Base-by-base conservation (phyloP, 2,888 invertebrate genomes). In the Lymantria dispar region DNA sequence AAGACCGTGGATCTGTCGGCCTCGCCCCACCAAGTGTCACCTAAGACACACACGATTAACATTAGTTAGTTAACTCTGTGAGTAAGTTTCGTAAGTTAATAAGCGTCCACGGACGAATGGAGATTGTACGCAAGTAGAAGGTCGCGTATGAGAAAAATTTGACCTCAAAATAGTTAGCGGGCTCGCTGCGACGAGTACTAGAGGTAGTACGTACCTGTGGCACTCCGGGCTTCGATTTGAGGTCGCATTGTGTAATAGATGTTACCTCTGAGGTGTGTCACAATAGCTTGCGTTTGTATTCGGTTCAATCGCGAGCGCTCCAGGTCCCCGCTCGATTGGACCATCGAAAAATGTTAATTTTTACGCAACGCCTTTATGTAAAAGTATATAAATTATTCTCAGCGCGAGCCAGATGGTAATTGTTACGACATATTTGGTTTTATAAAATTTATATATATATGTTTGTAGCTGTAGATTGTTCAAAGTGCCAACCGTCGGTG, bases 91-190 rank as follows among this genome's bases (percentile, higher is more conserved):
- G 74, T 74, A 74, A 76, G 69, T 63, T 65, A n/a, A 58, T 64
- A 57, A 36, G 54, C 66, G 66, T 71, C 75, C 70, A 72, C 62
- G 75, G 71, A 73, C 65, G 62, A 48, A 42, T 62, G 63, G 73
- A 71, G 70, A 69, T 69, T 65, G 70, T 64, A 55, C 52, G 53
- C 57, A 33, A 55, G 54, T 70, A 60, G 74, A 78, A 83, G 84
- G 84, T 74, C 72, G 78, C 57, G 59, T 72, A 80, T 84, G 85
- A 79, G 84, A 83, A 82, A 75, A 78, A 70, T 73, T 58, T 77
- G 78, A 79, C 82, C 85, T 83, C 82, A 73, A 73, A 71, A 68
- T 68, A 60, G 68, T 74, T 73, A 72, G 70, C 50, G 49, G 48
- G 68, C 60, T 69, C 58, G 68, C 56, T 62, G 60, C 57, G 72